Percentiles rank a stretch among this genome's conserved stretches.
phyloP scores from a whole-genome alignment of 2,113 vertebrate species.

The Cynocephalus volans region DNA sequence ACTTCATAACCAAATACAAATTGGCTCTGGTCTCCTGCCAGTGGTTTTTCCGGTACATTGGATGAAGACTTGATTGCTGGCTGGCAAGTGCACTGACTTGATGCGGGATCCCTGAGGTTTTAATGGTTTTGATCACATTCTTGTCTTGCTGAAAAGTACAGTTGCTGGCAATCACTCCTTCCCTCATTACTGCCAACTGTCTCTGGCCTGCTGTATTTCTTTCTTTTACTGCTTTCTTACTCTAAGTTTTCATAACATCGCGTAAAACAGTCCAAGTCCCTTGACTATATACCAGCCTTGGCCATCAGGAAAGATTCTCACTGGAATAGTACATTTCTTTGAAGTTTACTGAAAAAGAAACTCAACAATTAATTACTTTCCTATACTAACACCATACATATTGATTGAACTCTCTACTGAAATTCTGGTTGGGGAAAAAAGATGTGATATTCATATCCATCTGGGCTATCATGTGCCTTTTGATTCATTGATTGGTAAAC shows the following conservation, averaged over 20 bases:
- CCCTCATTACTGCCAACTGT: conserved; percentile 75
- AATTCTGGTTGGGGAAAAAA: neutral
- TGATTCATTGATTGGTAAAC: neutral
- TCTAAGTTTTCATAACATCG: conserved; percentile 62
- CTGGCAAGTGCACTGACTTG: conserved; percentile 71
- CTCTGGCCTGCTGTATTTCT: conserved; percentile 26
- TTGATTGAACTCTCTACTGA: neutral
- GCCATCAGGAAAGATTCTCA: neutral
- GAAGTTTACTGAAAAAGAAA: neutral
- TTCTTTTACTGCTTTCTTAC: conserved; percentile 48
- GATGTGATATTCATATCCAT: neutral
- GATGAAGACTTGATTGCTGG: conserved; percentile 74
- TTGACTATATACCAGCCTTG: conserved; percentile 15
- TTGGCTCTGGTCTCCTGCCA: conserved; percentile 68
- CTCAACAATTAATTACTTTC: conserved; percentile 4
- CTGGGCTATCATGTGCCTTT: neutral
- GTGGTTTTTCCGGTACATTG: conserved; percentile 58
- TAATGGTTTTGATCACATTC: conserved; percentile 74
- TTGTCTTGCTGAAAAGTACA: conserved; percentile 75
- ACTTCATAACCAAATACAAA: conserved; percentile 75
- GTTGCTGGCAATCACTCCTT: conserved; percentile 71
- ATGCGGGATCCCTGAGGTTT: conserved; percentile 77
- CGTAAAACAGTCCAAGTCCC: neutral
- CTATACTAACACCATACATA: neutral
- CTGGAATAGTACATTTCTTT: neutral